Evolutionary conservation across 1,140 invertebrate genomes (phyloP).

Genomic region (Magallana ariakensis): DNA sequence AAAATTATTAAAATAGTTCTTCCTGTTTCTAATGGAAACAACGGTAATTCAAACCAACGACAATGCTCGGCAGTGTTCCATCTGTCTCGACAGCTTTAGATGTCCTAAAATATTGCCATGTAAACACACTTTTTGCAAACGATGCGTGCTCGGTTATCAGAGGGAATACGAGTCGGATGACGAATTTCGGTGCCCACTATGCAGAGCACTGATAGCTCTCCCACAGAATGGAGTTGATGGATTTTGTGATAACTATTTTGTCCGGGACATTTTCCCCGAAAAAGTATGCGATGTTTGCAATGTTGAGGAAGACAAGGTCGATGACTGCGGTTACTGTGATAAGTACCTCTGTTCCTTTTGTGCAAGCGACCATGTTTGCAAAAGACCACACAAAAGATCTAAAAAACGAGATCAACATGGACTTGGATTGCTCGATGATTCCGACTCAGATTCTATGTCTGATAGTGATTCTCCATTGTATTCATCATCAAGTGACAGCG

Average conservation of each 20-base stretch:
- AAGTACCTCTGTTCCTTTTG: constrained; percentile 13
- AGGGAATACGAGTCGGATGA: background rate
- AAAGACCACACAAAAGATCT: background rate
- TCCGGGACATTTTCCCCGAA: constrained; percentile 4
- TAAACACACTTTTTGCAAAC: constrained; percentile 27
- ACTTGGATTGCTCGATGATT: background rate
- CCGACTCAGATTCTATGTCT: background rate
- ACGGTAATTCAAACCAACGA: background rate
- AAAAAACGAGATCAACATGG: background rate
- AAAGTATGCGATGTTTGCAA: background rate
- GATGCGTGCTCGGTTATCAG: constrained; percentile 7
- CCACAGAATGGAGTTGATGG: constrained; percentile 12
- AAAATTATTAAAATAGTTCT: too few species aligned
- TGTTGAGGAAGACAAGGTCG: constrained; percentile 19
- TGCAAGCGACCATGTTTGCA: constrained; percentile 1
- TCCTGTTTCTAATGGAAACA: too few species aligned
- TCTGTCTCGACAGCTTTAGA: constrained; percentile 16
- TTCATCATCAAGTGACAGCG: background rate
- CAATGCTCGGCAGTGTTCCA: background rate
- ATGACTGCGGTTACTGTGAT: constrained; percentile 2
- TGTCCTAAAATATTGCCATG: constrained; percentile 24
- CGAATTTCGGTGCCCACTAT: constrained; percentile 11
- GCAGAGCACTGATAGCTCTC: background rate
- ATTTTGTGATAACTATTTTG: constrained; percentile 37
- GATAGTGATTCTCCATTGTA: background rate